These are phyloP conservation scores for Macaca mulatta DNA, from an alignment of 2,113 vertebrate genomes.

Conservation along the genomic window DNA sequence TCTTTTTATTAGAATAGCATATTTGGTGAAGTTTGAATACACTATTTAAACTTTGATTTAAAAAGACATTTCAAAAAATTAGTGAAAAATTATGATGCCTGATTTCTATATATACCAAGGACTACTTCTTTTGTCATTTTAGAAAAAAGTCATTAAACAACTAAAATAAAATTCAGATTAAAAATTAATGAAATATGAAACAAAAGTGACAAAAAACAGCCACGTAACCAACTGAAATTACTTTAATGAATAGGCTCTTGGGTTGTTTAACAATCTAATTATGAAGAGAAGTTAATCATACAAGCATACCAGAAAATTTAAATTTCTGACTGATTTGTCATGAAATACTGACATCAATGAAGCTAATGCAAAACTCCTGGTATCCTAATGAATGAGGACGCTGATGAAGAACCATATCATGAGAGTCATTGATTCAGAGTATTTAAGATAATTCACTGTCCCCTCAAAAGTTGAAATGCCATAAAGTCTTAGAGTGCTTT, in stretches of 20 bases:
- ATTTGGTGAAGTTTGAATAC: slow-evolving; percentile 29
- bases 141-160: slow-evolving; percentile 7
- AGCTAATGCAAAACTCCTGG: not conserved
- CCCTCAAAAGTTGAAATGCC: not conserved
- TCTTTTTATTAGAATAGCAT: not conserved
- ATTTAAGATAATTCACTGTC: not conserved
- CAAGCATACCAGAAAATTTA: not conserved
- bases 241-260: slow-evolving; percentile 27
- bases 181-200: slow-evolving; percentile 28
- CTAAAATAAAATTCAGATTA: slow-evolving; percentile 26
- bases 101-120: not conserved
- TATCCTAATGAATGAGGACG: not conserved
- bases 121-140: slow-evolving; percentile 4
- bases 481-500: not conserved
- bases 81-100: slow-evolving; percentile 4
- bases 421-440: not conserved
- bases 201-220: slow-evolving; percentile 28
- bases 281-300: slow-evolving; percentile 3
- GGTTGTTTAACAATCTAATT: slow-evolving; percentile 1
- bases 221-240: slow-evolving; percentile 25
- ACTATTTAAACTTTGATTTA: slow-evolving; percentile 17
- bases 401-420: not conserved
- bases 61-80: slow-evolving; percentile 50
- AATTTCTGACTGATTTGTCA: not conserved
- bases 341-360: not conserved